These are phyloP conservation scores for Chamaea fasciata DNA, from an alignment of 2,113 vertebrate genomes.

Conservation along the genomic window DNA sequence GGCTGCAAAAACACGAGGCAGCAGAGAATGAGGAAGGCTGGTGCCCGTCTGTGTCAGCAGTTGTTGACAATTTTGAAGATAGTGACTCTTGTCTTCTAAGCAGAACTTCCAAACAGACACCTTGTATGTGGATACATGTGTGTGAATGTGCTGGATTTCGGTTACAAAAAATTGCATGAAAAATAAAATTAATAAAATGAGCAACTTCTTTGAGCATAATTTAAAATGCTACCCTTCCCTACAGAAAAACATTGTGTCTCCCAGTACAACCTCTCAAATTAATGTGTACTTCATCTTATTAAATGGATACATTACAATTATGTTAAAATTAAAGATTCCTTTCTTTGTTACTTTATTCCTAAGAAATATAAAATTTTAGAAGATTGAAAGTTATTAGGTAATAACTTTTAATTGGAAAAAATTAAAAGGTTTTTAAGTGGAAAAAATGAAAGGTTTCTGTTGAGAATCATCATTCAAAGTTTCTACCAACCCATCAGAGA, in stretches of 20 bases:
- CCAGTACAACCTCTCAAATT: background rate
- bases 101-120: background rate
- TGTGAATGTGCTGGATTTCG: background rate
- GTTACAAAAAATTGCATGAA: background rate
- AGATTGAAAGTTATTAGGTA: background rate
- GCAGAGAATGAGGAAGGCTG: background rate
- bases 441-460: background rate
- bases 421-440: too few species aligned
- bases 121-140: background rate
- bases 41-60: background rate
- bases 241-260: background rate
- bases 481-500: background rate
- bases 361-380: background rate
- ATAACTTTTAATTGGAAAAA: too few species aligned
- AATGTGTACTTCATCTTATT: background rate
- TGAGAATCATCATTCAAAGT: background rate
- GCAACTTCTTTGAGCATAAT: background rate
- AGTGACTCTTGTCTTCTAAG: background rate
- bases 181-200: background rate
- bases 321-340: background rate
- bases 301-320: background rate
- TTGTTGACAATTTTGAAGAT: background rate
- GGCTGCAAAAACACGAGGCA: background rate
- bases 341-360: background rate
- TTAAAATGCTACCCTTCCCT: background rate